Base-by-base conservation (phyloP, 2,797 vertebrate genomes). In the Lophotriccus pileatus region DNA sequence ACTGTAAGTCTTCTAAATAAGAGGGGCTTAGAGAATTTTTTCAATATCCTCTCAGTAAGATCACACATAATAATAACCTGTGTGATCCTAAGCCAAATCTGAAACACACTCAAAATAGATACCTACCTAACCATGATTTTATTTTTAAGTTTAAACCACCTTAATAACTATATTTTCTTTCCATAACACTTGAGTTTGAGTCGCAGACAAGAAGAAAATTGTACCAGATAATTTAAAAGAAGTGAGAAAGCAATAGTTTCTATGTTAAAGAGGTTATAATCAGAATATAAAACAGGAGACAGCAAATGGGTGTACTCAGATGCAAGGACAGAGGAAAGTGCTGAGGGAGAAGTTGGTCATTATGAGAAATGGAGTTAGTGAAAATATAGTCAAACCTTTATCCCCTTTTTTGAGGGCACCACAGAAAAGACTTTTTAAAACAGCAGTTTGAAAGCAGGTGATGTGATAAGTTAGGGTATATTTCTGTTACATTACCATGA, bases 141-240 rank as follows among this genome's bases (percentile, higher is more conserved):
- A 83, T 78, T 93, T 95, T 89, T 81, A 75, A 84, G 56, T 90
- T 93, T 83, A 86, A 94, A 74, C 25, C 32, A 53, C 77, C 66
- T 53, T 91, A 94, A 93, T 95, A 91, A 90, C 76, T 72, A 3
- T 77, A 64, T 88, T 84, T 96, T 93, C 49, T 23, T 94, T 93
- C 56, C 46, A 28, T 53, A 82, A 56, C 44, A 80, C 37, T 89
- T 80, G 44, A 77, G 37, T 64, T 30, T 73, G 84, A 74, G 49
- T 53, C n/a, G 66, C 20, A 74, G 74, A 43, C 13, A 63, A 82
- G 77, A 82, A 84, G 12, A 79, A 88, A 73, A 80, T 68, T 79
- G 50, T 63, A 73, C 24, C 6, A 6, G 66, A 68, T 62, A 89
- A 66, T 82, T 81, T 79, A 43, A 79, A 77, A 94, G 41, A 72